Base-by-base conservation (phyloP, 2,888 invertebrate species). In the Ophion ellenae region DNA sequence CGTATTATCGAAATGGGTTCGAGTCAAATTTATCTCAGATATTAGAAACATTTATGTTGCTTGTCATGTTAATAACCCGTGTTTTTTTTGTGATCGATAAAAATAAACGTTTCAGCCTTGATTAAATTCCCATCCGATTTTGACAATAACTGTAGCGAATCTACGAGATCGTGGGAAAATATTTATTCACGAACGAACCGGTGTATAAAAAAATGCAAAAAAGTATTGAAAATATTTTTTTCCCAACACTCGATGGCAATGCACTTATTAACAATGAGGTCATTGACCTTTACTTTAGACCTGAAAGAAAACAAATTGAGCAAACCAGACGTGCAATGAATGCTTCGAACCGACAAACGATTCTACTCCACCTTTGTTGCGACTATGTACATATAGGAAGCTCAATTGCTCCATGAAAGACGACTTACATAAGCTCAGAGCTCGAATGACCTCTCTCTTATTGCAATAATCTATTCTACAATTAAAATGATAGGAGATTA, bases 391-490 rank as follows among this genome's bases (percentile, higher is more conserved):
- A 11, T 45, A 24, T 45, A 28, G 11, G 47, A 53, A 80, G 70
- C 66, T 73, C 47, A 80, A 80, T 80, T 80, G 64, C 36, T 66
- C 40, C 74, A 57, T 80, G 66, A 74, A 73, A 45, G 74, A 66
- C 14, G 59, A 67, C 59, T 74, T 67, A 45, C 59, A 69, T 67
- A 74, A 81, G 61, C 66, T 17, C 47, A 53, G 24, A 66, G 47
- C 64, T 28, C 45, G n/a, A 76, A 64, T 9, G 64, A 47, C 11
- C 17, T 7, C 40, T 40, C 64, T 14, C 5, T 71, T 17, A 71
- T 71, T 61, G 14, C 28, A 36, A 57, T 66, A 11, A 80, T 24
- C 40, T 36, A 61, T 67, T 17, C 9, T 4, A 61, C 36, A 17
- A 32, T 17, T 24, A 24, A 28, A 70, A 69, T 32, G 11, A 36